Conservation (phyloP, 2,797 vertebrate species). For the Salmo trutta region DNA sequence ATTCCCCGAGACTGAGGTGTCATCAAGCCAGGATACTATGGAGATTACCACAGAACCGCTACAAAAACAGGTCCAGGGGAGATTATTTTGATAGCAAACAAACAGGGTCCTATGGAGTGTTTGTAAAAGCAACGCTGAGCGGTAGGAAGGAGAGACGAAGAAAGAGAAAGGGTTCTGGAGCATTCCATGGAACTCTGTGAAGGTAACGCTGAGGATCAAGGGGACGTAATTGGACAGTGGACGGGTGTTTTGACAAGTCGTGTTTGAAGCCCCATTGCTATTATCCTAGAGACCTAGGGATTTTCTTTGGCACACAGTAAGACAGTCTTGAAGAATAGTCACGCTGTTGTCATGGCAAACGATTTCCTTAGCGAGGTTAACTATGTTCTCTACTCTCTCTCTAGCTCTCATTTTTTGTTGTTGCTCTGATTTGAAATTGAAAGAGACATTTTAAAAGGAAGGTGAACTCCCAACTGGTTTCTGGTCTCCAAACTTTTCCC, state of each 20-base stretch:
- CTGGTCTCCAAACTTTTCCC: constrained; percentile 27
- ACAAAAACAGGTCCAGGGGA: constrained; percentile 37
- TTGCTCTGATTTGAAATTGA: no score
- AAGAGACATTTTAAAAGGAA: no score
- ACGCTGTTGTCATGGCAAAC: constrained; percentile 16
- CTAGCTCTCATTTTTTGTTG: no score
- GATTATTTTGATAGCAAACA: constrained; percentile 72
- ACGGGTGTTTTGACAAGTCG: constrained; percentile 68
- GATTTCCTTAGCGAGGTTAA: not conserved
- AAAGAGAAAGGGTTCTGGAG: constrained; percentile 18
- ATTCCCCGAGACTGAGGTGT: constrained; percentile 26
- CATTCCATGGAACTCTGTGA: constrained; percentile 50
- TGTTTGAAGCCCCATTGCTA: constrained; percentile 59
- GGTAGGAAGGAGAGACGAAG: constrained; percentile 25
- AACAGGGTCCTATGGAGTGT: constrained; percentile 35
- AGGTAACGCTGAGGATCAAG: constrained; percentile 61
- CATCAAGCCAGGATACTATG: constrained; percentile 21
- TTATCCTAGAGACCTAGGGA: constrained; percentile 44
- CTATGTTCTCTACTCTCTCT: no score
- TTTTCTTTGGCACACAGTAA: constrained; percentile 44
- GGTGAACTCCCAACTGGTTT: constrained; percentile 8
- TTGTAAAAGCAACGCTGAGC: constrained; percentile 28
- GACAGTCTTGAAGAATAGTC: constrained; percentile 24
- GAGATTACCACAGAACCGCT: constrained; percentile 44
- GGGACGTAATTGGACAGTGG: constrained; percentile 57